A percentile compares a stretch with the other conserved stretches of the same genome.
Evolutionary conservation across 2,888 invertebrate genomes (phyloP).

Genomic region (Arge pagana): DNA sequence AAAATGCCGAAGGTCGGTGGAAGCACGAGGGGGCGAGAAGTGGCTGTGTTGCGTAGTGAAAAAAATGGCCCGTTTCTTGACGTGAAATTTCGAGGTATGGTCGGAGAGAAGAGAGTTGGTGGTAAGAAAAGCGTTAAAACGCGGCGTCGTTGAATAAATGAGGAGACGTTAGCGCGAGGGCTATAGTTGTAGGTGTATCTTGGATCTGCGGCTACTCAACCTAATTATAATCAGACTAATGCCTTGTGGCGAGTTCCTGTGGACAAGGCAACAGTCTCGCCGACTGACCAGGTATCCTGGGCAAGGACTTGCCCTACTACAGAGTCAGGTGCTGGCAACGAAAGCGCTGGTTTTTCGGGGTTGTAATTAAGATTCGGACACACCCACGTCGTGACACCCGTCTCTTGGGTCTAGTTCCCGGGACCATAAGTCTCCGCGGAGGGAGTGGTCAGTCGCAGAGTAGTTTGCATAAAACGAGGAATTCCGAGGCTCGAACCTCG

Average conservation of each 20-base stretch:
- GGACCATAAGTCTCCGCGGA: conserved; percentile 45
- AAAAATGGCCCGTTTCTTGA: too few relatives aligned
- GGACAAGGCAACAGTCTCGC: conserved; percentile 28
- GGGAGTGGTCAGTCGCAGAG: conserved; percentile 49
- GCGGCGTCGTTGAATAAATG: conserved; percentile 22
- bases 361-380: conserved; percentile 59
- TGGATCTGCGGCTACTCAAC: conserved; percentile 55
- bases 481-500: neutral
- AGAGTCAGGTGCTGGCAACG: too few relatives aligned
- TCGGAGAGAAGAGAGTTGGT: too few relatives aligned
- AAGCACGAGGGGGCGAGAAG: too few relatives aligned
- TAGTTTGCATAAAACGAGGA: conserved; percentile 10
- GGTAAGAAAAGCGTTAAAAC: conserved; percentile 15
- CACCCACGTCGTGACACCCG: conserved; percentile 52
- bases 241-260: conserved; percentile 42
- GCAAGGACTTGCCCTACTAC: conserved; percentile 45
- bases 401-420: conserved; percentile 54
- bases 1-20: too few relatives aligned
- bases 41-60: too few relatives aligned
- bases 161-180: conserved; percentile 27
- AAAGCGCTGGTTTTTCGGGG: conserved; percentile 40
- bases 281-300: conserved; percentile 1
- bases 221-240: conserved; percentile 60
- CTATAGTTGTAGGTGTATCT: conserved; percentile 51
- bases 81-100: too few relatives aligned